phyloP scores from a whole-genome alignment of 2,113 vertebrate species.

The Thunnus maccoyii region DNA sequence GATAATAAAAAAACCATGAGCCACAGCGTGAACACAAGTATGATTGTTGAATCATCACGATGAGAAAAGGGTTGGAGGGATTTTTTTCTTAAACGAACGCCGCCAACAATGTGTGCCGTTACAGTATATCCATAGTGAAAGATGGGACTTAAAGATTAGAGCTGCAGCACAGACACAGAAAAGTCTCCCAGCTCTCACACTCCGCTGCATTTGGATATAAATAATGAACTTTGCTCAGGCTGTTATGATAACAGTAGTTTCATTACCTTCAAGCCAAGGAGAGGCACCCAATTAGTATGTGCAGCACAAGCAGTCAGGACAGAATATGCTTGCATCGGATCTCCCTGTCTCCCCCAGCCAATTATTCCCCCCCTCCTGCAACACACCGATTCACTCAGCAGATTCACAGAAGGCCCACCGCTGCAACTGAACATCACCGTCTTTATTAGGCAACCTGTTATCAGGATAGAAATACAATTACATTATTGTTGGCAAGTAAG shows the following conservation, averaged over 20 bases:
- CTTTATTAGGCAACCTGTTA: constrained; percentile 64
- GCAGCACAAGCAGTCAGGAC: constrained; percentile 65
- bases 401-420: constrained; percentile 30
- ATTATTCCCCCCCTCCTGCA: constrained; percentile 71
- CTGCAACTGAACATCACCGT: constrained; percentile 25
- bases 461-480: constrained; percentile 60
- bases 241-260: constrained; percentile 72
- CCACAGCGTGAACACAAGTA: background rate
- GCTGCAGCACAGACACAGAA: constrained; percentile 30
- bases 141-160: constrained; percentile 29
- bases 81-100: background rate
- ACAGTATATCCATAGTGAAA: constrained; percentile 17
- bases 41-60: background rate
- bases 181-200: constrained; percentile 40
- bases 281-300: constrained; percentile 79
- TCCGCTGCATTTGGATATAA: constrained; percentile 65
- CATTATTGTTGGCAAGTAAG: constrained; percentile 36
- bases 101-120: constrained; percentile 8
- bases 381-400: constrained; percentile 52
- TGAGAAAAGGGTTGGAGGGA: background rate
- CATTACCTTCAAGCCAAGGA: constrained; percentile 74
- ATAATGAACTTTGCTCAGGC: constrained; percentile 70
- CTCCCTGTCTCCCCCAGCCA: constrained; percentile 71
- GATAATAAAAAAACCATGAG: background rate
- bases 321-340: constrained; percentile 57